Conservation (phyloP, 2,797 vertebrate genomes). For the Sebastes taczanowskii region DNA sequence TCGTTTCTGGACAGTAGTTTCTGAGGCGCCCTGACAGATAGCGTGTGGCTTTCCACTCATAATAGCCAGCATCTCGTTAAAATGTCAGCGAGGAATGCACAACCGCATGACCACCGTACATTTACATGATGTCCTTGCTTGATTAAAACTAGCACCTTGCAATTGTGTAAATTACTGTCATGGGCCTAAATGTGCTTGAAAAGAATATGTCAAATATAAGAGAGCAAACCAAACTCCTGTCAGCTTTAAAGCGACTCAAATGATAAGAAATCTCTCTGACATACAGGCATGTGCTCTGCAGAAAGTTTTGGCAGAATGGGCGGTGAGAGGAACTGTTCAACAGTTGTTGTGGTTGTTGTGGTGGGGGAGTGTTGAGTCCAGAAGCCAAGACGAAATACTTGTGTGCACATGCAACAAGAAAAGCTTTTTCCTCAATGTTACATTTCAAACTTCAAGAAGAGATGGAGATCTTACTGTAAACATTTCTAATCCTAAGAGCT, state of each 20-base stretch:
- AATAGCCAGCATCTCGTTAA: slow-evolving; percentile 35
- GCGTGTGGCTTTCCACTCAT: slow-evolving; percentile 52
- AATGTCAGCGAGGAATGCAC: slow-evolving; percentile 42
- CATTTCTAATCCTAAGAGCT: neutral
- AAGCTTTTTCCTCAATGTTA: slow-evolving; percentile 13
- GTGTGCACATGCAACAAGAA: slow-evolving; percentile 26
- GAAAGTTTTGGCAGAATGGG: slow-evolving; percentile 20
- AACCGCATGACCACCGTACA: neutral
- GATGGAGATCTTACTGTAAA: slow-evolving; percentile 6
- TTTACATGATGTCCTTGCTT: slow-evolving; percentile 24
- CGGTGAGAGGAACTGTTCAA: slow-evolving; percentile 5
- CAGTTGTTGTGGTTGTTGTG: slow-evolving; percentile 11
- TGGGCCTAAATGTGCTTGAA: neutral
- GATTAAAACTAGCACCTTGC: slow-evolving; percentile 17
- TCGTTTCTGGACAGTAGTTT: slow-evolving; percentile 23
- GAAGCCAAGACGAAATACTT: slow-evolving; percentile 30
- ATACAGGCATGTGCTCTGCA: slow-evolving; percentile 3
- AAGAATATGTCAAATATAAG: neutral
- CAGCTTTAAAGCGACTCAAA: slow-evolving; percentile 9
- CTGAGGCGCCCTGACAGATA: slow-evolving; percentile 41
- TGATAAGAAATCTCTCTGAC: slow-evolving; percentile 13
- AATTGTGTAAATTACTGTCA: neutral
- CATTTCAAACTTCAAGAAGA: slow-evolving; percentile 14
- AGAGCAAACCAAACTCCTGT: slow-evolving; percentile 9
- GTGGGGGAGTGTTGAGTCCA: neutral